Percentiles rank a stretch among this genome's conserved stretches.
phyloP scores from a whole-genome alignment of 2,888 invertebrate species.

The Flexamia atlantica region DNA sequence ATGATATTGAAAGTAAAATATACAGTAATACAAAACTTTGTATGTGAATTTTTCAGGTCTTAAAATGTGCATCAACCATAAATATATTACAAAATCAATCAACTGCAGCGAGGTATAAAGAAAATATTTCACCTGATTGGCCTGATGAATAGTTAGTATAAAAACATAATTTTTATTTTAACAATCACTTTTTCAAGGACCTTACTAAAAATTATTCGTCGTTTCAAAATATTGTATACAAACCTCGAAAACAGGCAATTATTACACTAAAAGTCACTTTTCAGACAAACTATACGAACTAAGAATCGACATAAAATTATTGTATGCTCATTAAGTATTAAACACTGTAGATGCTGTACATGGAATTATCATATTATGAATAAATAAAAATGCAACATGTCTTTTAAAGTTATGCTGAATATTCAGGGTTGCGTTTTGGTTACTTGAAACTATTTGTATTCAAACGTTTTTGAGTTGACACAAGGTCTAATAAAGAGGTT shows the following conservation, averaged over 20 bases:
- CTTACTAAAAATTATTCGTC: not conserved
- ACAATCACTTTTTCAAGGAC: not conserved
- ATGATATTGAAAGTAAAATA: too few species aligned
- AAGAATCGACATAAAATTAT: constrained; percentile 22
- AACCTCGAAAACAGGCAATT: constrained; percentile 7
- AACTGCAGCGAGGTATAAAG: too few species aligned
- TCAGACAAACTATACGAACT: constrained; percentile 19
- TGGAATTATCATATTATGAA: constrained; percentile 16
- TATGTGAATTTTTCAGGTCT: too few species aligned
- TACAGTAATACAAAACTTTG: too few species aligned
- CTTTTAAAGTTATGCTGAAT: constrained; percentile 5
- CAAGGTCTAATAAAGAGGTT: not conserved
- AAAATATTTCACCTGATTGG: too few species aligned
- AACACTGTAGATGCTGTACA: constrained; percentile 31
- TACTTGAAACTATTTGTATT: too few species aligned
- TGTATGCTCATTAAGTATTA: not conserved
- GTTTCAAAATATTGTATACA: constrained; percentile 28
- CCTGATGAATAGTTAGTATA: too few species aligned
- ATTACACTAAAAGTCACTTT: constrained; percentile 15
- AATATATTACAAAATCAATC: too few species aligned
- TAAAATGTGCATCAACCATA: too few species aligned
- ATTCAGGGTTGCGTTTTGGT: not conserved
- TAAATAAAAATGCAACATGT: constrained; percentile 32
- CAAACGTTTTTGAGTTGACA: too few species aligned
- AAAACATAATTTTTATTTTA: not conserved